Evolutionary conservation across 2,888 invertebrate genomes (phyloP), one percentile per base, ranked within the genome.

Genomic region (Cheilosia vulpina): DNA sequence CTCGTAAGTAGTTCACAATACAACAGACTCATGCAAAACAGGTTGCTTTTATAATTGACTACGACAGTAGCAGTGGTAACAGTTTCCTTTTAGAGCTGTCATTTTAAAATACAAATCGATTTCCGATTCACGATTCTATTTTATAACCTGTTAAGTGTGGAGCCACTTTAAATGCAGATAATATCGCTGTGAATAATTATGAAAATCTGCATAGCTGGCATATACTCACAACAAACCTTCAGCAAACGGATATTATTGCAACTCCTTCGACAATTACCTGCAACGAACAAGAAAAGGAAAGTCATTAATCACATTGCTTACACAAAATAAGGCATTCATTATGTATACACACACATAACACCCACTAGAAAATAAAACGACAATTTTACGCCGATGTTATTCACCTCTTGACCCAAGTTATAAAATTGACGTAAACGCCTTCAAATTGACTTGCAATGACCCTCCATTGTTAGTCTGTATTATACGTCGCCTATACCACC

Each of bases 371-470:
- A 17, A 31, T 17, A 52, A 24, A 21, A 7, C 5, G 13, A 71
- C 11, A 68, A 45, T 13, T 34, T 68, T 41, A 53, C 34, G 31
- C 38, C 38, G 38, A 41, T 69, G 50, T 66, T 71, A 71, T 58
- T 58, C 76, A 41, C 38, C 47, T 69, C 62, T 73, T 69, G 78
- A 66, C 78, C 83, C 21, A 78, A 43, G 45, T 62, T 65, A 75
- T 53, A 68, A 80, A 75, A 75, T 75, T 43, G 62, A 65, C 55
- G 62, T 62, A 55, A 72, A 83, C 72, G 78, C 66, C 60, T 72
- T 21, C 13, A 50, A 66, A 58, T 43, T 55, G 41, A 71, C 58
- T 43, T 34, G 45, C 68, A 63, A 81, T 81, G 81, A 69, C 69
- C 62, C 69, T 57, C 47, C 34, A n/a, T 13, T 50, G 34, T 15